Percentiles rank a stretch among this genome's conserved stretches.
These are phyloP conservation scores for Plodia interpunctella DNA, from an alignment of 1,140 invertebrate species.

Conservation along the genomic window DNA sequence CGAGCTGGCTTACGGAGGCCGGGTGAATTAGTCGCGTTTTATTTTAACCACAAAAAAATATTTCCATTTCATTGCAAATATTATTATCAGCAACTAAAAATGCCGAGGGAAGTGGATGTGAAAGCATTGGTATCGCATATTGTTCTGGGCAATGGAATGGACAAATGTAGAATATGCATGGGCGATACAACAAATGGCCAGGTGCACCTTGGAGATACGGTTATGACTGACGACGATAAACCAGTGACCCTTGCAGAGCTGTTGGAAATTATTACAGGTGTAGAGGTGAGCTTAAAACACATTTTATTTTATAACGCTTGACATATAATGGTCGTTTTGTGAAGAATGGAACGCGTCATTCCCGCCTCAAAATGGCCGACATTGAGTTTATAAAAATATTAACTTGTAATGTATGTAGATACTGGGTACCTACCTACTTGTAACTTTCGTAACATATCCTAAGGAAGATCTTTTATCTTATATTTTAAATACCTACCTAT, in stretches of 20 bases:
- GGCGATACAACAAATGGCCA: conserved; percentile 62
- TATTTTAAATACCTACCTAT: too few species aligned
- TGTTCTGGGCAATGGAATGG: conserved; percentile 52
- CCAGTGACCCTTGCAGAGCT: conserved; percentile 56
- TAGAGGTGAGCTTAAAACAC: conserved; percentile 43
- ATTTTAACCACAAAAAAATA: not conserved
- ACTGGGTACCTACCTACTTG: too few species aligned
- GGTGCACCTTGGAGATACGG: conserved; percentile 59
- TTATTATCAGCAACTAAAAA: conserved; percentile 22
- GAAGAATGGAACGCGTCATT: conserved; percentile 61
- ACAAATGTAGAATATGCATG: conserved; percentile 68
- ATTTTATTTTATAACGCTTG: conserved; percentile 18
- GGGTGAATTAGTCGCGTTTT: too few species aligned
- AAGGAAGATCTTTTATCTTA: too few species aligned
- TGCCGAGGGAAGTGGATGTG: conserved; percentile 59
- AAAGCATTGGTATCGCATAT: conserved; percentile 65
- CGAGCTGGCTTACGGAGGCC: too few species aligned
- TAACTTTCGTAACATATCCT: too few species aligned
- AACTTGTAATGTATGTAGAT: too few species aligned
- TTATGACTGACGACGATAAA: conserved; percentile 62
- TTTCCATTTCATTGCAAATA: not conserved
- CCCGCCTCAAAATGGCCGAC: conserved; percentile 55
- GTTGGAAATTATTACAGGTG: conserved; percentile 56
- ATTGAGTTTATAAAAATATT: not conserved
- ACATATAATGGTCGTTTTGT: conserved; percentile 38